Conservation (phyloP, 2,888 invertebrate genomes). For the Teleiodes luculella region DNA sequence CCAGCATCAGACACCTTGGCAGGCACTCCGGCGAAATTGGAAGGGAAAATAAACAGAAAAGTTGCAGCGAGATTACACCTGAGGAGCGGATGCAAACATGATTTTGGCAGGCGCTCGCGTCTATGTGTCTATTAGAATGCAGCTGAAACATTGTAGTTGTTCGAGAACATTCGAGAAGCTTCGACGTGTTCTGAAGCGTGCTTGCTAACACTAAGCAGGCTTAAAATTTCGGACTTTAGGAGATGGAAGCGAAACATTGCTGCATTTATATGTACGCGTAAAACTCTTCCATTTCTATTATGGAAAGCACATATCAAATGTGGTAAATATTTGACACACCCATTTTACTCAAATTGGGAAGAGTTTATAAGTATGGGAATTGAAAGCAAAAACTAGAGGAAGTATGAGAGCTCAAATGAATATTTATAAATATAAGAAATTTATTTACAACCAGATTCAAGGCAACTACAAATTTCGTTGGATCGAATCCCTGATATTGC, state of each 20-base stretch:
- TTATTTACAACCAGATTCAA: no score
- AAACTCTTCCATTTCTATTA: no score
- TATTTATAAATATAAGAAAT: no score
- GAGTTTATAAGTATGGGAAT: no score
- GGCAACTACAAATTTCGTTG: no score
- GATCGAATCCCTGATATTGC: no score
- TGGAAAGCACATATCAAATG: no score
- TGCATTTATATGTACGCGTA: background rate
- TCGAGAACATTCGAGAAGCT: background rate
- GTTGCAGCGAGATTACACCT: constrained; percentile 68
- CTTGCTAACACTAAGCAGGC: background rate
- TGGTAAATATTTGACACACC: no score
- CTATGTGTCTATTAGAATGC: constrained; percentile 13
- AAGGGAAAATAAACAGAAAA: constrained; percentile 76
- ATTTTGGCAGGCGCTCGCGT: constrained; percentile 39
- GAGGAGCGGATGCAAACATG: constrained; percentile 59
- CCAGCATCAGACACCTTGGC: constrained; percentile 68
- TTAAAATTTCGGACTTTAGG: background rate
- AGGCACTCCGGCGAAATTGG: constrained; percentile 72
- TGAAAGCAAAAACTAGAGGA: no score
- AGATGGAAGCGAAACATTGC: background rate
- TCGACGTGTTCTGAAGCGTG: background rate
- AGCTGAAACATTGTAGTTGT: constrained; percentile 10
- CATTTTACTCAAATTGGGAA: no score
- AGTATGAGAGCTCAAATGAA: no score